Evolutionary conservation across 2,888 invertebrate species (phyloP), one percentile per base, ranked within the genome.

Genomic region (Pinctada fucata): DNA sequence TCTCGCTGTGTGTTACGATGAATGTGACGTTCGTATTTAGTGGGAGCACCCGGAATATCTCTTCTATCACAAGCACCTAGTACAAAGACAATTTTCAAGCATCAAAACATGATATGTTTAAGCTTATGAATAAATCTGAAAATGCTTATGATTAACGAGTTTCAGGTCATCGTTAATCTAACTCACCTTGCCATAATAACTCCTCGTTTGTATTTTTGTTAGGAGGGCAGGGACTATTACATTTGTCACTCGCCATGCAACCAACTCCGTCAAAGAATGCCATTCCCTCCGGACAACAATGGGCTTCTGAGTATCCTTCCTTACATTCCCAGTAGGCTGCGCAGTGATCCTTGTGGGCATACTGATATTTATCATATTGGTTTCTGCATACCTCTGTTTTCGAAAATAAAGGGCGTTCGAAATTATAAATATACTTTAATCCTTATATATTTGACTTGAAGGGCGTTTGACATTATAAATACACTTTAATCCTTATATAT

Each of bases 251-350:
- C 10, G 66, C 66, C 3, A 79, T 68, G 71, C 79, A 79, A 16
- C 79, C 79, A 31, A 51, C 64, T 3, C 79, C 79, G 52, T 79
- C 76, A 31, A 65, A 31, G 49, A 73, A 79, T 6, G 70, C 52
- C 45, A 45, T 13, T 3, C 76, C 76, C 16, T 69, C 63, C 3
- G 76, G 79, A 76, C 79, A 79, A 52, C 79, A 79, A 3, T 71
- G 16, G 3, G 76, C 68, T 10, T 66, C 49, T 3, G 79, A 79
- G n/a, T 76, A 66, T 2, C 79, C 76, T 2, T 52, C 74, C 6
- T 76, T 75, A 58, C 79, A 79, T 58, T 79, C 76, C 79, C 79
- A 79, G 49, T 71, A 79, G 0, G 79, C 69, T 48, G 52, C 31
- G 52, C 79, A 79, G 6, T 76, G 73, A 10, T 50, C 63, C 49